Conservation (phyloP, 2,797 vertebrate species). For the Pipistrellus nathusii region DNA sequence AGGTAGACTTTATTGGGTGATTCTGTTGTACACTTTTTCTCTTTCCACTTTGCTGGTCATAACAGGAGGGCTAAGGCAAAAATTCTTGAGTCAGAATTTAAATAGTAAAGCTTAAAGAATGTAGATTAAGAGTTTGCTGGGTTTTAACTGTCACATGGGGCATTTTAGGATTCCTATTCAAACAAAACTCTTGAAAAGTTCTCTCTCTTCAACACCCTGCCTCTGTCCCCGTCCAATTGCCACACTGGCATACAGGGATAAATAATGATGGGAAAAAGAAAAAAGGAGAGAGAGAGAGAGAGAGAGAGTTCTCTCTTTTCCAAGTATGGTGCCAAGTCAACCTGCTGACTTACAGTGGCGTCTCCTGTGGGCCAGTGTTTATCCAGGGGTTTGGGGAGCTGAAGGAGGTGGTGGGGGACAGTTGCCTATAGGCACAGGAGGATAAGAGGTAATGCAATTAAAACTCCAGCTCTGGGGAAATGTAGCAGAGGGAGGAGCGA, state of each 20-base stretch:
- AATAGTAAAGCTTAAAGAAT: not conserved
- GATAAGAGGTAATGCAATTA: not conserved
- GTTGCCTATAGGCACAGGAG: not conserved
- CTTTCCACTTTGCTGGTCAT: not conserved
- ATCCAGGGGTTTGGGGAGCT: not conserved
- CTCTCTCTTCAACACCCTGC: too few species aligned
- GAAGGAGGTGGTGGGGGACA: not conserved
- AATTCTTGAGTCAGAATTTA: not conserved
- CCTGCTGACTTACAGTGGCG: not conserved
- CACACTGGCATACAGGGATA: too few species aligned
- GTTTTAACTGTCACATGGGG: not conserved
- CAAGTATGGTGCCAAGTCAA: not conserved
- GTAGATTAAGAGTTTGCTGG: not conserved
- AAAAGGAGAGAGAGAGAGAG: too few species aligned
- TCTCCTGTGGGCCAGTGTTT: not conserved
- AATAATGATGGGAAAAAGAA: too few species aligned
- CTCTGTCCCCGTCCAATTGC: accelerated
- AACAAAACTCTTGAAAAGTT: not conserved
- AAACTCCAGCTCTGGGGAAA: not conserved
- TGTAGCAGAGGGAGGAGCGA: too few species aligned
- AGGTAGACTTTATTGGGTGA: not conserved
- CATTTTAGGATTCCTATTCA: not conserved
- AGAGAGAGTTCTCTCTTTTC: not conserved
- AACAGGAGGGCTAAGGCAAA: not conserved
- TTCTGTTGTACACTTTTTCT: not conserved